Conservation (phyloP, 2,113 vertebrate genomes). For the Beaufortia kweichowensis region DNA sequence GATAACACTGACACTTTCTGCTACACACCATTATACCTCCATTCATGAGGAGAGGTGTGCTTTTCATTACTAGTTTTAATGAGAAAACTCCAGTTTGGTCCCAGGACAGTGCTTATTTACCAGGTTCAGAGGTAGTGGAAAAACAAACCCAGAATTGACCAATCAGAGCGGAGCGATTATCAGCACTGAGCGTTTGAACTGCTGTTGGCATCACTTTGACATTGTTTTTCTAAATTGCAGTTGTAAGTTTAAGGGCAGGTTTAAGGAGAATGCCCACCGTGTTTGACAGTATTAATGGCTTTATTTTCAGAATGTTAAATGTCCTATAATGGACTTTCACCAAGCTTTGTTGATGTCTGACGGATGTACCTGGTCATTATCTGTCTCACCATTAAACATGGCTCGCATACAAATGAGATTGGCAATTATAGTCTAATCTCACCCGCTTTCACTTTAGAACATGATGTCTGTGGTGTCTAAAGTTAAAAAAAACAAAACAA, state of each 20-base stretch:
- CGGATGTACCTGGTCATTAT: conserved; percentile 39
- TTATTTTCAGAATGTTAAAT: conserved; percentile 45
- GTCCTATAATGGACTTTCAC: conserved; percentile 34
- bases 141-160: not conserved
- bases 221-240: conserved; percentile 39
- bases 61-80: too few species aligned
- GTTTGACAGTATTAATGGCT: conserved; percentile 43
- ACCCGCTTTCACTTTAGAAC: not conserved
- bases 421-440: not conserved
- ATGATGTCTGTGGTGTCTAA: not conserved
- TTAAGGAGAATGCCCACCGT: conserved; percentile 32
- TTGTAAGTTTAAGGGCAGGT: conserved; percentile 35
- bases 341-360: conserved; percentile 32
- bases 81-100: not conserved
- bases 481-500: too few species aligned
- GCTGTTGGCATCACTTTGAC: not conserved
- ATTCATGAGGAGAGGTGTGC: too few species aligned
- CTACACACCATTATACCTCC: too few species aligned
- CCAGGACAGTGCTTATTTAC: not conserved
- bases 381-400: conserved; percentile 12
- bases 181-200: too few species aligned
- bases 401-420: not conserved
- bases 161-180: not conserved
- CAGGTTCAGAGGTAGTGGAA: not conserved
- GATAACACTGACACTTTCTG: too few species aligned